Evolutionary conservation across 2,888 invertebrate species (phyloP).

Genomic region (Chymomyza amoena): DNA sequence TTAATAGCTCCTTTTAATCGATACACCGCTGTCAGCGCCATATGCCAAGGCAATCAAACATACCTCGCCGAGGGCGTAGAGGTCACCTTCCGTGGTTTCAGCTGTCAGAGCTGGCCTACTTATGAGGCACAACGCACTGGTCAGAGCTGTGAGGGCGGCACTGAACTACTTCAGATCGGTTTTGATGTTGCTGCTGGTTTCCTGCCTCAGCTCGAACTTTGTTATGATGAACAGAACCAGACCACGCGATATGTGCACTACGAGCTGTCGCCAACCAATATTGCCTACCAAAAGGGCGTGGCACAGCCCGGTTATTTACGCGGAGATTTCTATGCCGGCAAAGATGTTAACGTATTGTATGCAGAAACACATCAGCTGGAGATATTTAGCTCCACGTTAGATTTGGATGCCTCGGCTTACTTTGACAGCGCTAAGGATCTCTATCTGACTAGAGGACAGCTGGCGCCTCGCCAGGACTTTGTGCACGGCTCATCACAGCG

Average conservation of each 20-base stretch:
- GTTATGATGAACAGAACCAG: conserved; percentile 76
- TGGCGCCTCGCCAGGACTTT: conserved; percentile 80
- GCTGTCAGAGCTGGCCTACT: conserved; percentile 71
- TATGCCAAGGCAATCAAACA: conserved; percentile 63
- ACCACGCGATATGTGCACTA: conserved; percentile 77
- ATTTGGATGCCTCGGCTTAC: conserved; percentile 60
- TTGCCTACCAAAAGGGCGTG: conserved; percentile 76
- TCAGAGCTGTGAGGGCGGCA: conserved; percentile 66
- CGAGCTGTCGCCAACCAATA: conserved; percentile 76
- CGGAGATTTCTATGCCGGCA: conserved; percentile 73
- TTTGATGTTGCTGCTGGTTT: conserved; percentile 71
- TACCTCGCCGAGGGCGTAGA: conserved; percentile 59
- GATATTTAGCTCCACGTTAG: conserved; percentile 73
- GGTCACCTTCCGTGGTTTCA: conserved; percentile 62
- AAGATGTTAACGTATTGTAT: conserved; percentile 74
- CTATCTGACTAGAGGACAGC: conserved; percentile 79
- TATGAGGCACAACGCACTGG: conserved; percentile 67
- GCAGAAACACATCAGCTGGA: conserved; percentile 70
- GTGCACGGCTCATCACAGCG: conserved; percentile 79
- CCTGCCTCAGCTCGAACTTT: conserved; percentile 76
- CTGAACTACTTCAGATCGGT: conserved; percentile 76
- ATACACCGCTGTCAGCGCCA: conserved; percentile 60
- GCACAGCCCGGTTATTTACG: conserved; percentile 74
- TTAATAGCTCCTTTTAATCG: conserved; percentile 45
- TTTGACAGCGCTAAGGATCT: conserved; percentile 42